Conservation (phyloP, 2,797 vertebrate genomes). For the Acomys russatus region DNA sequence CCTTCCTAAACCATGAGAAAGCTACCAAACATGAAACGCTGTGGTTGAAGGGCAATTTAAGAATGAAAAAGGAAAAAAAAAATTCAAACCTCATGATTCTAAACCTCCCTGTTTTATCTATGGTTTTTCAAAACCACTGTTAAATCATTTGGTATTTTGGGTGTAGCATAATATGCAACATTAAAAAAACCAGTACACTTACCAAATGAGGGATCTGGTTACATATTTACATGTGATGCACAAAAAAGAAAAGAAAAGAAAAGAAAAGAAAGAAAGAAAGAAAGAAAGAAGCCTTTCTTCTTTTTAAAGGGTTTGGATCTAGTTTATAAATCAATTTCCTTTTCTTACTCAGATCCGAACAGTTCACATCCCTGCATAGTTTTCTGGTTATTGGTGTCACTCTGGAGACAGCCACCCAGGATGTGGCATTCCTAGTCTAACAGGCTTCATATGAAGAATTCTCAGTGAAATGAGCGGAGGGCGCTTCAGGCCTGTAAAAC, state of each 20-base stretch:
- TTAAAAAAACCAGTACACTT: constrained; percentile 75
- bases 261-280: too few species aligned
- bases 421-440: constrained; percentile 76
- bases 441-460: constrained; percentile 10
- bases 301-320: constrained; percentile 76
- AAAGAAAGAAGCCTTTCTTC: constrained; percentile 62
- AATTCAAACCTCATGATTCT: constrained; percentile 65
- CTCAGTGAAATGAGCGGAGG: constrained; percentile 48
- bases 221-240: constrained; percentile 35
- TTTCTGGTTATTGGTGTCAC: constrained; percentile 81
- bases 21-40: constrained; percentile 13
- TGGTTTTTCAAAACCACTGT: constrained; percentile 69
- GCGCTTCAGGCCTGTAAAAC: constrained; percentile 64
- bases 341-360: constrained; percentile 80
- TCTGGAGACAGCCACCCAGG: constrained; percentile 81
- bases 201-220: constrained; percentile 68
- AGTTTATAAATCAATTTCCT: constrained; percentile 86
- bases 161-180: constrained; percentile 62
- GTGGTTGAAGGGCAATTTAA: constrained; percentile 66
- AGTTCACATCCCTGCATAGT: constrained; percentile 85
- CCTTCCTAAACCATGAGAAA: constrained; percentile 47
- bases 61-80: constrained; percentile 60
- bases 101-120: constrained; percentile 42
- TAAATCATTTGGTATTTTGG: constrained; percentile 73
- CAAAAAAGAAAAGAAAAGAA: too few species aligned